phyloP scores from a whole-genome alignment of 2,888 invertebrate genomes.

The Odontomyia ornata region DNA sequence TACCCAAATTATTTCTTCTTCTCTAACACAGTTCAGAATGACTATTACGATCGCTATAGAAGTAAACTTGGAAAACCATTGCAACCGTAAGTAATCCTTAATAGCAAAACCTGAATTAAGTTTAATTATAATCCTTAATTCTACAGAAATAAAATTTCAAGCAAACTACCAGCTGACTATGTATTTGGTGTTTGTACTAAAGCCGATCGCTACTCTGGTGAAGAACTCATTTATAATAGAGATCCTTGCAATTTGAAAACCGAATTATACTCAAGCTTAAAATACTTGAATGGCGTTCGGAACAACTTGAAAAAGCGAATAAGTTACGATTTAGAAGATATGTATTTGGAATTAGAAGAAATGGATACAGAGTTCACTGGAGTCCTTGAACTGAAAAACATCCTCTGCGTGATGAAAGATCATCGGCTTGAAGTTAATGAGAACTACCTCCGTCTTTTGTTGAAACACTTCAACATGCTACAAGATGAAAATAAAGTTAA shows the following conservation, averaged over 20 bases:
- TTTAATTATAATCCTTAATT: neutral
- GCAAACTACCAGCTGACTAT: neutral
- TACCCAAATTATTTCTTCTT: slow-evolving; percentile 14
- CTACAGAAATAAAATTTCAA: neutral
- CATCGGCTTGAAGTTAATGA: slow-evolving; percentile 5
- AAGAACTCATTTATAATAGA: slow-evolving; percentile 8
- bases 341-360: slow-evolving; percentile 21
- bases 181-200: neutral
- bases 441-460: neutral
- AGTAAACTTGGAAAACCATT: slow-evolving; percentile 19
- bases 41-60: slow-evolving; percentile 8
- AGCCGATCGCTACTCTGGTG: neutral
- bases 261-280: neutral
- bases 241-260: neutral
- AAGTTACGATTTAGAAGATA: slow-evolving; percentile 35
- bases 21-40: neutral
- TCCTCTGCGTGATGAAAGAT: neutral
- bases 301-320: slow-evolving; percentile 18
- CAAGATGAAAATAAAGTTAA: neutral
- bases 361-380: slow-evolving; percentile 22
- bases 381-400: neutral
- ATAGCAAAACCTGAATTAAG: neutral
- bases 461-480: slow-evolving; percentile 13
- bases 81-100: slow-evolving; percentile 5
- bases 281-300: slow-evolving; percentile 5